Conservation (phyloP, 2,888 invertebrate species). For the Zelleria hepariella region DNA sequence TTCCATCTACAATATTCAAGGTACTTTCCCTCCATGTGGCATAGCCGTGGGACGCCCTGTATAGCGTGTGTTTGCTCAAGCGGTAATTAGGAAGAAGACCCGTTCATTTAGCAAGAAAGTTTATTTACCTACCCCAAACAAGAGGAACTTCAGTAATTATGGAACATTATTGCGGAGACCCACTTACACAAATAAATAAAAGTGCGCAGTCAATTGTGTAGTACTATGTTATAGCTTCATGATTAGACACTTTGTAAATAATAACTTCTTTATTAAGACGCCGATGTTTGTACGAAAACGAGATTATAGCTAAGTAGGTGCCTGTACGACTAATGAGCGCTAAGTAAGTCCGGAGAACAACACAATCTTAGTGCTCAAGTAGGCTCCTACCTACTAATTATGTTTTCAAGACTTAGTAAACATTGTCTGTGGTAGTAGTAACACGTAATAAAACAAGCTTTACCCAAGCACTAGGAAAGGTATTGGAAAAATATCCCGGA, state of each 20-base stretch:
- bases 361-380: background rate
- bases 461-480: background rate
- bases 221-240: background rate
- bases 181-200: conserved; percentile 41
- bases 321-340: background rate
- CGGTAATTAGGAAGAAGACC: conserved; percentile 24
- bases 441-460: background rate
- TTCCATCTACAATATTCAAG: too few relatives aligned
- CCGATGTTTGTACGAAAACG: background rate
- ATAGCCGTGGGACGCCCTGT: background rate
- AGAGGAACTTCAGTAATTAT: conserved; percentile 37
- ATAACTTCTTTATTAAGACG: background rate
- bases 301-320: background rate
- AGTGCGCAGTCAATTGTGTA: conserved; percentile 1
- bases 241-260: conserved; percentile 10
- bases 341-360: background rate
- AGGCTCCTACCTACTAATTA: too few relatives aligned
- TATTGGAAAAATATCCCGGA: background rate
- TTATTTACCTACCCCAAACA: conserved; percentile 32
- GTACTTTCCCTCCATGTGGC: background rate
- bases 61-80: background rate
- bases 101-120: conserved; percentile 34
- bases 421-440: too few relatives aligned
- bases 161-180: conserved; percentile 18
- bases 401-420: too few relatives aligned